phyloP scores from a whole-genome alignment of 2,888 invertebrate genomes.

The Periphyllus acericola region DNA sequence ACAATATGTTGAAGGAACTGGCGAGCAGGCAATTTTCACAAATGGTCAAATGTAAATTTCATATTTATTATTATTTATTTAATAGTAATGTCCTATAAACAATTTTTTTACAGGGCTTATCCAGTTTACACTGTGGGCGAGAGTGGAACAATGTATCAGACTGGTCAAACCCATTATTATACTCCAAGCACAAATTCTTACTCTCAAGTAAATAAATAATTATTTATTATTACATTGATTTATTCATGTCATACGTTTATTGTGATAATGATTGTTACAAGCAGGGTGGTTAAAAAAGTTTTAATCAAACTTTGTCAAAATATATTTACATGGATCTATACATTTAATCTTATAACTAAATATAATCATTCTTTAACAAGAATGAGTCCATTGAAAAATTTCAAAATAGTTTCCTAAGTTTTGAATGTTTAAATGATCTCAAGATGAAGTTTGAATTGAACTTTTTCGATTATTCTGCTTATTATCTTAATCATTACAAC shows the following conservation, averaged over 20 bases:
- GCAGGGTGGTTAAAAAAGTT: not conserved
- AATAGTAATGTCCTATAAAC: not conserved
- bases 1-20: conserved; percentile 74
- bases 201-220: conserved; percentile 71
- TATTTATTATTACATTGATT: conserved; percentile 12
- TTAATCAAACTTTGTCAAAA: not conserved
- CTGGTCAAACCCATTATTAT: conserved; percentile 70
- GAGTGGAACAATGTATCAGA: conserved; percentile 73
- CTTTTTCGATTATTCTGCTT: not conserved
- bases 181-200: conserved; percentile 71
- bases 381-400: not conserved
- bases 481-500: conserved; percentile 16
- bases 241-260: not conserved
- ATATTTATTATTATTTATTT: conserved; percentile 12
- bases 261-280: not conserved
- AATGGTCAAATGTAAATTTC: conserved; percentile 74
- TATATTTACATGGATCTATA: not conserved
- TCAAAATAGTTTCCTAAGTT: not conserved
- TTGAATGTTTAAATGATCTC: not conserved
- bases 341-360: no score
- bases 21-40: conserved; percentile 72
- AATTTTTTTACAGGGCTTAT: conserved; percentile 72
- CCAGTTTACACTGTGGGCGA: conserved; percentile 81
- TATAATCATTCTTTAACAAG: no score
- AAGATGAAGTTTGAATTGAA: not conserved